Evolutionary conservation across 2,888 invertebrate genomes (phyloP).

Genomic region (Pandemis cinnamomeana): DNA sequence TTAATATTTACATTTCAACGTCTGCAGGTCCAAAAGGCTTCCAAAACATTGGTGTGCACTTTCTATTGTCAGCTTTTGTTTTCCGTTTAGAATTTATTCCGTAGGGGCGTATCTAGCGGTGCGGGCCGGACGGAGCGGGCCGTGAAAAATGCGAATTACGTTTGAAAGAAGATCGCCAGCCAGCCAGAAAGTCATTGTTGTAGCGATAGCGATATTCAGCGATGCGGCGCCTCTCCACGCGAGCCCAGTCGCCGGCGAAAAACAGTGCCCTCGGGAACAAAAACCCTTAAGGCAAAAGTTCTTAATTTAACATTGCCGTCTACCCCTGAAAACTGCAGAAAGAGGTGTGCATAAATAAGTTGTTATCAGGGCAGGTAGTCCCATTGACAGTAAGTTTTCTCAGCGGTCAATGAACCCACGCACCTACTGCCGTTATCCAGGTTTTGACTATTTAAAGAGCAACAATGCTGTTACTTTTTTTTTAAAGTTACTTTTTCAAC

Average conservation of each 20-base stretch:
- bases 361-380: too few species aligned
- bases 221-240: constrained; percentile 55
- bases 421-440: too few species aligned
- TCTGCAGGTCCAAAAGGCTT: background rate
- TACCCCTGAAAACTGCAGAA: too few species aligned
- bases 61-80: constrained; percentile 30
- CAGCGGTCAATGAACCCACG: too few species aligned
- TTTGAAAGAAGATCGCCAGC: constrained; percentile 71
- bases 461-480: too few species aligned
- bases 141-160: constrained; percentile 76
- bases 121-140: constrained; percentile 45
- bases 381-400: too few species aligned
- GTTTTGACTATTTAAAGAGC: too few species aligned
- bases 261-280: constrained; percentile 14
- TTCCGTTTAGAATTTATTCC: constrained; percentile 39
- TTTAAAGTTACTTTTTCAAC: too few species aligned
- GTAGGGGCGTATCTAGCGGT: constrained; percentile 33
- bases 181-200: constrained; percentile 82
- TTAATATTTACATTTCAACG: background rate
- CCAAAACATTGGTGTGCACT: constrained; percentile 5
- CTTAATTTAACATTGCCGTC: too few species aligned
- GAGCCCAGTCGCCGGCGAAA: constrained; percentile 7
- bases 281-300: too few species aligned
- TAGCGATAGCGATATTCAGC: constrained; percentile 72
- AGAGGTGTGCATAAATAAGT: too few species aligned